Conservation (phyloP, 2,888 invertebrate species). For the Platycheirus albimanus region DNA sequence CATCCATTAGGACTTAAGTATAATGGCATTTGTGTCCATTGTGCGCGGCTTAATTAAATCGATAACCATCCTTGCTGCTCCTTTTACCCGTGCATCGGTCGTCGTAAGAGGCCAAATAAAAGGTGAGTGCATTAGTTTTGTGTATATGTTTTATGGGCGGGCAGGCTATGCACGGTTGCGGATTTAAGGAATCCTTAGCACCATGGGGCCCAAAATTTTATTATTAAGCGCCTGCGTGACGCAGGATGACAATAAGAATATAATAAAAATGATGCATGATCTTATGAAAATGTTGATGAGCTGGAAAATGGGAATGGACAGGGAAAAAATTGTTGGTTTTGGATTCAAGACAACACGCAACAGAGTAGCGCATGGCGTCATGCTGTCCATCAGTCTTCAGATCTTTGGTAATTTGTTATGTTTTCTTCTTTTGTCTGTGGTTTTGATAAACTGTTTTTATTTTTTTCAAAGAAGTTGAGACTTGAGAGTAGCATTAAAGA, state of each 20-base stretch:
- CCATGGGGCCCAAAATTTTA: constrained; percentile 53
- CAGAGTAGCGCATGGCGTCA: neutral
- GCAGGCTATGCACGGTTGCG: constrained; percentile 45
- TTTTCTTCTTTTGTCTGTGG: neutral
- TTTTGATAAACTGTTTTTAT: neutral
- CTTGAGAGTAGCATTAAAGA: neutral
- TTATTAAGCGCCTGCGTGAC: constrained; percentile 61
- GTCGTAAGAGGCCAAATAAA: constrained; percentile 15
- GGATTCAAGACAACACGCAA: neutral
- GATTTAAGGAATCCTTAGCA: constrained; percentile 57
- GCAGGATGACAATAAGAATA: constrained; percentile 42
- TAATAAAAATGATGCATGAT: constrained; percentile 57
- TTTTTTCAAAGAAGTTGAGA: neutral
- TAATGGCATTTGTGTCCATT: constrained; percentile 70
- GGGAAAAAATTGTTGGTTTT: too few relatives aligned
- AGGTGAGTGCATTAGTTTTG: neutral
- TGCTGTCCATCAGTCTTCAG: constrained; percentile 3
- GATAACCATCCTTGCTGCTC: constrained; percentile 50
- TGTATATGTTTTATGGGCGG: too few relatives aligned
- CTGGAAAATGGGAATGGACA: constrained; percentile 48
- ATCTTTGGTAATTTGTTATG: neutral
- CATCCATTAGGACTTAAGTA: constrained; percentile 73
- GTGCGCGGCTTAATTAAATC: constrained; percentile 73
- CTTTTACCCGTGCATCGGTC: too few relatives aligned
- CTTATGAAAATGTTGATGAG: constrained; percentile 60